These are phyloP conservation scores for Ashinkailepas kermadecensis DNA, from an alignment of 2,888 invertebrate genomes.

Conservation along the genomic window DNA sequence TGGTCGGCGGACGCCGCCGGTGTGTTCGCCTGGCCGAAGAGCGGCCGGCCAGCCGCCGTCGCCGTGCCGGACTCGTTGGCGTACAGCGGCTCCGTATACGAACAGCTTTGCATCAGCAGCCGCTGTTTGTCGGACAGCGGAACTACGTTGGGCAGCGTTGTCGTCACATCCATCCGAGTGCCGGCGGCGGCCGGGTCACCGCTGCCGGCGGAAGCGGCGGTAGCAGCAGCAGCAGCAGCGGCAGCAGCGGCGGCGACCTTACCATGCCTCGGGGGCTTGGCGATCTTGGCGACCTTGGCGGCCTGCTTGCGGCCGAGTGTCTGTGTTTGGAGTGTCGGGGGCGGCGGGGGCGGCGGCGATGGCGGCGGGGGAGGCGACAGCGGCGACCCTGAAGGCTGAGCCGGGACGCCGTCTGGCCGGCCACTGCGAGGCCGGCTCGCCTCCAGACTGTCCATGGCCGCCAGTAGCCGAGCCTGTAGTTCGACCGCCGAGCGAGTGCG, in stretches of 20 bases:
- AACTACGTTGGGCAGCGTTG: background rate
- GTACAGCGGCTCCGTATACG: background rate
- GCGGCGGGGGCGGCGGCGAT: background rate
- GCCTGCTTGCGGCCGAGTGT: background rate
- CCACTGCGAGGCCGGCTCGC: background rate
- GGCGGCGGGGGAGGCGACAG: background rate
- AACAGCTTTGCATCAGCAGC: background rate
- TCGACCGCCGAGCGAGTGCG: background rate
- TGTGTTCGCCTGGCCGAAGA: too few species aligned
- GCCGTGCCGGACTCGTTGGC: background rate
- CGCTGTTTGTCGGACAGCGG: slow-evolving; percentile 6
- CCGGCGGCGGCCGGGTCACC: background rate
- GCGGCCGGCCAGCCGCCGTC: too few species aligned
- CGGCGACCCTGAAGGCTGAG: too few species aligned
- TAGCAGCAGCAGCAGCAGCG: background rate
- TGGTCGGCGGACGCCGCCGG: too few species aligned
- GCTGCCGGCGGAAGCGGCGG: background rate
- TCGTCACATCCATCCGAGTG: too few species aligned
- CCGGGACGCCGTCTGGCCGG: too few species aligned
- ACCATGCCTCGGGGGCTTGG: background rate
- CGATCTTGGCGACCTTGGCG: background rate
- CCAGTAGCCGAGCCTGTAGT: background rate
- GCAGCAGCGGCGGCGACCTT: background rate
- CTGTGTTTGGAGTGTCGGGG: background rate
- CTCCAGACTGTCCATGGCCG: background rate